Conservation (phyloP, 2,113 vertebrate genomes). For the Ammodytes dubius region DNA sequence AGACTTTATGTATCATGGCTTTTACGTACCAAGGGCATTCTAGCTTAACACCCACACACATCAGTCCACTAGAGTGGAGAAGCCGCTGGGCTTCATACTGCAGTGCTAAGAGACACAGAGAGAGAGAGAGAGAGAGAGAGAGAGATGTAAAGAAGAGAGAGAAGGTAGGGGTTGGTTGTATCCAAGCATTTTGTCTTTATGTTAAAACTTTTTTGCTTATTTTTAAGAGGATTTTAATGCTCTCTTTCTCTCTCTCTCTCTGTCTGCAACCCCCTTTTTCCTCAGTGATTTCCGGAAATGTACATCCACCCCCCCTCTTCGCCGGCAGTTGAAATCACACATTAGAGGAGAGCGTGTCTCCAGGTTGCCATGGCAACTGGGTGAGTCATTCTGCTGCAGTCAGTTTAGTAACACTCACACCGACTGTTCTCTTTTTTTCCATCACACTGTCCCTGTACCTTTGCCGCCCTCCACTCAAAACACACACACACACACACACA, state of each 20-base stretch:
- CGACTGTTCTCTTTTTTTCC: slow-evolving; percentile 44
- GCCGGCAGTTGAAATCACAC: slow-evolving; percentile 49
- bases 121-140: background rate
- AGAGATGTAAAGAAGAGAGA: background rate
- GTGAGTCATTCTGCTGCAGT: slow-evolving; percentile 86
- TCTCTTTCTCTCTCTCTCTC: background rate
- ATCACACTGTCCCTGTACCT: slow-evolving; percentile 20
- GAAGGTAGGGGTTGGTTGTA: slow-evolving; percentile 8
- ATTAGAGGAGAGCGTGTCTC: slow-evolving; percentile 78
- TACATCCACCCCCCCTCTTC: slow-evolving; percentile 30
- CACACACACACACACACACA: slow-evolving; percentile 27
- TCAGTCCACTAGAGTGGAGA: slow-evolving; percentile 50
- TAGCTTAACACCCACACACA: slow-evolving; percentile 69
- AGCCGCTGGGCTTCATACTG: slow-evolving; percentile 63
- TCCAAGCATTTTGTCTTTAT: background rate
- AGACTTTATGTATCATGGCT: slow-evolving; percentile 55
- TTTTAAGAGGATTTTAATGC: slow-evolving; percentile 2
- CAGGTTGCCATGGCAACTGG: slow-evolving; percentile 84
- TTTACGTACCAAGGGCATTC: slow-evolving; percentile 60
- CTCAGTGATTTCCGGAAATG: slow-evolving; percentile 56
- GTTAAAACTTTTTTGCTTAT: slow-evolving; percentile 11
- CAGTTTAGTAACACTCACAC: slow-evolving; percentile 74
- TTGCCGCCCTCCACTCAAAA: slow-evolving; percentile 32
- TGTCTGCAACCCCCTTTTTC: slow-evolving; percentile 12
- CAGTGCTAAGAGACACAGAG: slow-evolving; percentile 51